phyloP scores from a whole-genome alignment of 2,797 vertebrate species.

The Spinibarbus caldwelli region DNA sequence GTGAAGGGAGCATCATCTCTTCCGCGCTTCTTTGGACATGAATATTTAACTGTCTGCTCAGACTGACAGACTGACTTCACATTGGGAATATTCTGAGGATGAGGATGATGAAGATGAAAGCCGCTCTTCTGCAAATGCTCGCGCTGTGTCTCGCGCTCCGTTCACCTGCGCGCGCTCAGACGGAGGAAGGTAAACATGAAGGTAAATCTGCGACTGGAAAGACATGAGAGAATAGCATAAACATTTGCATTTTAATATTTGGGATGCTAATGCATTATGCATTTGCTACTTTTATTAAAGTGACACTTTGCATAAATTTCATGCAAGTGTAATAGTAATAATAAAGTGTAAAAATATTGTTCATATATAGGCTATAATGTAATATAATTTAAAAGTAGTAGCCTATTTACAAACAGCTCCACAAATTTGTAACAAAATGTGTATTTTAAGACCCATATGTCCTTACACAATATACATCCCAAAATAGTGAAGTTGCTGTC shows the following conservation, averaged over 20 bases:
- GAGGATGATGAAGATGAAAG: constrained; percentile 63
- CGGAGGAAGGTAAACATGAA: constrained; percentile 67
- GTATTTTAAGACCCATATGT: background rate
- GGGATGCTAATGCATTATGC: background rate
- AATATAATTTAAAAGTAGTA: background rate
- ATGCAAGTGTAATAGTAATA: background rate
- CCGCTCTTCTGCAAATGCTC: constrained; percentile 54
- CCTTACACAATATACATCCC: background rate
- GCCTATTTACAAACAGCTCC: background rate
- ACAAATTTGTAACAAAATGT: background rate
- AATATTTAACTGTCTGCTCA: background rate
- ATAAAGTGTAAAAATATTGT: background rate
- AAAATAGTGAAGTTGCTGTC: background rate
- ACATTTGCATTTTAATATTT: background rate
- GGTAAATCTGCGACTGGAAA: constrained; percentile 17
- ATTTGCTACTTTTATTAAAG: background rate
- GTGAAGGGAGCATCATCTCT: constrained; percentile 1
- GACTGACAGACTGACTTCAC: background rate
- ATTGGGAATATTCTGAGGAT: constrained; percentile 42
- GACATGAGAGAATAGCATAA: no score
- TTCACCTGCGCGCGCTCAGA: constrained; percentile 66
- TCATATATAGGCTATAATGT: background rate
- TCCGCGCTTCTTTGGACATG: constrained; percentile 3
- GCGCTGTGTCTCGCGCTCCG: constrained; percentile 68
- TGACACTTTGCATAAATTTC: background rate